Evolutionary conservation across 2,888 invertebrate genomes (phyloP).

Genomic region (Listrodromus nycthemerus): DNA sequence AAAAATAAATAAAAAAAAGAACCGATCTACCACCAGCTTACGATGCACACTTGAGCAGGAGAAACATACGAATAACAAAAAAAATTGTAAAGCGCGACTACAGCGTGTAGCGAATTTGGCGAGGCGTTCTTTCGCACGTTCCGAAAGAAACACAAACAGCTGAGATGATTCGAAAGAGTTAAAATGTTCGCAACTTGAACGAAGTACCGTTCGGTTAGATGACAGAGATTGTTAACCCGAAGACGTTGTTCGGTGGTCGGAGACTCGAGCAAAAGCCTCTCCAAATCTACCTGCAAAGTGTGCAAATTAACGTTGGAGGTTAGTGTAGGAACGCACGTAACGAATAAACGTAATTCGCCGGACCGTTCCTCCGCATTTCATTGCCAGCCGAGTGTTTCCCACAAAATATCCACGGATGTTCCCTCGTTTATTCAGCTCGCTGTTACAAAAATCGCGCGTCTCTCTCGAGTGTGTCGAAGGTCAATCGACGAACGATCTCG

Average conservation of each 20-base stretch:
- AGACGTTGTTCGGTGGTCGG: not conserved
- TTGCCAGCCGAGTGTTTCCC: too few species aligned
- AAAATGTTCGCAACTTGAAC: not conserved
- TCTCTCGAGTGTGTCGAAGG: slow-evolving; percentile 4
- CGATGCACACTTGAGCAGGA: slow-evolving; percentile 14
- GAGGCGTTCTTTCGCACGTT: not conserved
- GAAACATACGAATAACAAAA: not conserved
- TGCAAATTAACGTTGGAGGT: not conserved
- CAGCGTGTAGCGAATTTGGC: not conserved
- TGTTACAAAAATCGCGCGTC: not conserved
- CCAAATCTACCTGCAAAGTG: not conserved
- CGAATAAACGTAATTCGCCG: not conserved
- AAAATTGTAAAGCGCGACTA: slow-evolving; percentile 2
- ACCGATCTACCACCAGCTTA: slow-evolving; percentile 34
- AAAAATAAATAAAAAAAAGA: slow-evolving; percentile 35
- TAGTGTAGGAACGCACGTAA: not conserved
- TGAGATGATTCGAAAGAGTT: not conserved
- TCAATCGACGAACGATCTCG: not conserved
- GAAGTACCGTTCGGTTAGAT: not conserved
- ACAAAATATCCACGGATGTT: not conserved
- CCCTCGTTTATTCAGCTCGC: not conserved
- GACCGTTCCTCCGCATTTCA: not conserved
- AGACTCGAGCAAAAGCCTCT: not conserved
- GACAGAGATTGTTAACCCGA: not conserved
- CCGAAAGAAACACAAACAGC: not conserved